Percentiles rank a stretch among this genome's conserved stretches.
Evolutionary conservation across 2,888 invertebrate species (phyloP).

Genomic region (Caenorhabditis sp.): DNA sequence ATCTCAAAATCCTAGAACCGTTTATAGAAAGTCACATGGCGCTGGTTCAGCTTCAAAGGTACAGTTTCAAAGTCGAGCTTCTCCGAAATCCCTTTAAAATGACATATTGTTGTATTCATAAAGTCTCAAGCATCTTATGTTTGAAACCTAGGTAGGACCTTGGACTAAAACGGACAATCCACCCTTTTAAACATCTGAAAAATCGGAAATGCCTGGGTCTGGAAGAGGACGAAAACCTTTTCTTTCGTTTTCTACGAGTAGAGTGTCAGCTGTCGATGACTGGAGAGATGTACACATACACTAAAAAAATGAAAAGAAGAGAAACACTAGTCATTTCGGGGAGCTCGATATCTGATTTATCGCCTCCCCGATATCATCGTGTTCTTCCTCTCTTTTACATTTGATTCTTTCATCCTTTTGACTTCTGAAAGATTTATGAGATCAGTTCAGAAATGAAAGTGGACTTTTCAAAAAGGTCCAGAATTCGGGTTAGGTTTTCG

Average conservation of each 20-base stretch:
- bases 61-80: too few relatives aligned
- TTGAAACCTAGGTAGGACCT: too few relatives aligned
- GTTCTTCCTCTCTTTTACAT: slow-evolving; percentile 37
- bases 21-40: too few relatives aligned
- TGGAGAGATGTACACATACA: slow-evolving; percentile 3
- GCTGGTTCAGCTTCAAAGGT: too few relatives aligned
- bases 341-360: slow-evolving; percentile 63
- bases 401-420: background rate
- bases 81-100: too few relatives aligned
- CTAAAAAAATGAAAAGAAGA: slow-evolving; percentile 5
- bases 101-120: too few relatives aligned
- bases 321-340: slow-evolving; percentile 47
- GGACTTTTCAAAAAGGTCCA: slow-evolving; percentile 12
- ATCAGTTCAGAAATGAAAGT: slow-evolving; percentile 21
- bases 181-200: background rate
- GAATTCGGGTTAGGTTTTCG: background rate
- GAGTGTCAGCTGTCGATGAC: slow-evolving; percentile 43
- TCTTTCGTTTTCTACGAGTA: slow-evolving; percentile 8
- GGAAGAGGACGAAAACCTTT: background rate
- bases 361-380: slow-evolving; percentile 52
- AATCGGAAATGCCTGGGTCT: too few relatives aligned
- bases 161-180: too few relatives aligned
- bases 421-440: slow-evolving; percentile 43
- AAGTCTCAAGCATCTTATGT: too few relatives aligned
- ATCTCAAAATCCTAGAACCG: too few relatives aligned